Conservation (phyloP, 2,113 vertebrate genomes). For the Ciconia stormi region DNA sequence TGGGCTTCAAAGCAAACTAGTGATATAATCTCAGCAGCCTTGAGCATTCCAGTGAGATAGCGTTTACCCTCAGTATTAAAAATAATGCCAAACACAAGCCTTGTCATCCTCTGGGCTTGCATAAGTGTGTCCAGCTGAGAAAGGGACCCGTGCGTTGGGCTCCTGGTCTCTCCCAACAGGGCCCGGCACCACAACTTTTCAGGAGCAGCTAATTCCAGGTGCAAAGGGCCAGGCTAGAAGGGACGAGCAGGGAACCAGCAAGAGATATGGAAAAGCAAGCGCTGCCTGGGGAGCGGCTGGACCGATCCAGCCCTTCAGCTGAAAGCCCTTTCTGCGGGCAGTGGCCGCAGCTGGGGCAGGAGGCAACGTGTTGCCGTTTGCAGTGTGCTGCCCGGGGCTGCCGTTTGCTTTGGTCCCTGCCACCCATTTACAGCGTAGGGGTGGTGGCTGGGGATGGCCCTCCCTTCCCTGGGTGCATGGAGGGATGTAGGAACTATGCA, state of each 20-base stretch:
- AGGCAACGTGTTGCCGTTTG: background rate
- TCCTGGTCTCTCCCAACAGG: background rate
- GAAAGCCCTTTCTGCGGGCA: background rate
- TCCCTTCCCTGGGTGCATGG: background rate
- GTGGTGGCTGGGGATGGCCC: background rate
- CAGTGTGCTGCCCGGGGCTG: background rate
- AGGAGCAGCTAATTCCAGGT: background rate
- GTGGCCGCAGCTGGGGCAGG: background rate
- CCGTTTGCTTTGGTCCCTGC: accelerated
- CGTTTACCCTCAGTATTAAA: background rate
- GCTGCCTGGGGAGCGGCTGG: background rate
- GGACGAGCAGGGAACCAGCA: background rate
- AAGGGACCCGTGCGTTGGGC: background rate
- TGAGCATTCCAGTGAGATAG: background rate
- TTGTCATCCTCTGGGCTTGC: background rate
- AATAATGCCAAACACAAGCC: background rate
- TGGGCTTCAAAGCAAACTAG: background rate
- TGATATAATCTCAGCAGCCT: background rate
- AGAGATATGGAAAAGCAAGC: background rate
- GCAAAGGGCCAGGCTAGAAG: background rate
- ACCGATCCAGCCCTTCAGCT: background rate
- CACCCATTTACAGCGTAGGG: background rate
- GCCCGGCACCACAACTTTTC: background rate
- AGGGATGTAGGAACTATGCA: background rate
- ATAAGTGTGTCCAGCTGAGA: background rate